These are phyloP conservation scores for Argyra leucocephala DNA, from an alignment of 2,888 invertebrate species.

Conservation along the genomic window DNA sequence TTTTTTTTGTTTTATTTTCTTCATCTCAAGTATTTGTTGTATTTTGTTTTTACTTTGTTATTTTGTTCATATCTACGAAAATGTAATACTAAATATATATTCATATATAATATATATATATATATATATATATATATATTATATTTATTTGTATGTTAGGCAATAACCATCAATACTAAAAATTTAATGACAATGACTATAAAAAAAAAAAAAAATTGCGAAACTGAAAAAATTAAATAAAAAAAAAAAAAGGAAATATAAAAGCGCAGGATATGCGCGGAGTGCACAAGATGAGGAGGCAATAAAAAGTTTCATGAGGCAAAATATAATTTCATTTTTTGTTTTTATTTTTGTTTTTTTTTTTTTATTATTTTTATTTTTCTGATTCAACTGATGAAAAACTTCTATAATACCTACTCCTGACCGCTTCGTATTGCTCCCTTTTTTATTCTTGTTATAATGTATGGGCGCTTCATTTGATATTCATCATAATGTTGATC, in stretches of 20 bases:
- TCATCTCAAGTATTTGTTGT: not conserved
- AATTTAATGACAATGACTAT: conserved; percentile 6
- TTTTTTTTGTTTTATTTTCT: not conserved
- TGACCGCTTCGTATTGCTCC: not conserved
- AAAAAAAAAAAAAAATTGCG: conserved; percentile 2
- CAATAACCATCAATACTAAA: conserved; percentile 6
- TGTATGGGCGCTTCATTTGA: not conserved
- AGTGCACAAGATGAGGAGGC: conserved; percentile 1
- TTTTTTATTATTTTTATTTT: not conserved
- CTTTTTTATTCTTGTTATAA: not conserved
- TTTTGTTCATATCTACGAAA: not conserved
- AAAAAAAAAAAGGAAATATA: not conserved
- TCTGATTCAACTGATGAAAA: not conserved
- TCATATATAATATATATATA: not conserved
- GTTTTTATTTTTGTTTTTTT: not conserved
- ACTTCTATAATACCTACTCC: not conserved
- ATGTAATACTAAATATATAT: not conserved
- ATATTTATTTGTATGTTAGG: conserved; percentile 3
- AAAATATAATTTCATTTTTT: conserved; percentile 5
- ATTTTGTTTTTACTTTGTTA: not conserved
- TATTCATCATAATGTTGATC: conserved; percentile 6
- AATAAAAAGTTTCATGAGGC: conserved; percentile 4
- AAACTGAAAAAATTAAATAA: not conserved
- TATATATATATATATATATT: not conserved
- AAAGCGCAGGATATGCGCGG: conserved; percentile 6